Evolutionary conservation across 2,888 invertebrate species (phyloP).

Genomic region (Chromoteleia sp.): DNA sequence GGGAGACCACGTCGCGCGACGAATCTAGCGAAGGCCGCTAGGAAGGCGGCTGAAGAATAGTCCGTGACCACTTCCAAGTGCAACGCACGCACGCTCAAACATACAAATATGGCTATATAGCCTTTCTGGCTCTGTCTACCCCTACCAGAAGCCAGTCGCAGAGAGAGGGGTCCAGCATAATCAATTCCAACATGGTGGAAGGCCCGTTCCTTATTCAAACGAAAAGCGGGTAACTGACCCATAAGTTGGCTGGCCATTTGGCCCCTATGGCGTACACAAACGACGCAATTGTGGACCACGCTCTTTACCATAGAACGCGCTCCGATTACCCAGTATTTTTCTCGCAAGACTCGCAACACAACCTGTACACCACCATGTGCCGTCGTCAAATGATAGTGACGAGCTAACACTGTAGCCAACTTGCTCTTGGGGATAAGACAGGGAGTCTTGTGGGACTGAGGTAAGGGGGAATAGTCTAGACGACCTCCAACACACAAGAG

Average conservation of each 20-base stretch:
- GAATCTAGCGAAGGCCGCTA: slow-evolving; percentile 1
- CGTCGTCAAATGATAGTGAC: neutral
- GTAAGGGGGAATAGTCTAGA: neutral
- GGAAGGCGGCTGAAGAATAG: neutral
- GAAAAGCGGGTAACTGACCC: slow-evolving; percentile 5
- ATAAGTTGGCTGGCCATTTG: neutral
- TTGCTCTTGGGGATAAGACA: neutral
- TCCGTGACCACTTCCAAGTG: slow-evolving; percentile 12
- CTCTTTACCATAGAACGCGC: neutral
- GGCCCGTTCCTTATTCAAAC: neutral
- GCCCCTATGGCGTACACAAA: neutral
- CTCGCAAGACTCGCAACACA: neutral
- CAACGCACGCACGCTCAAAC: neutral
- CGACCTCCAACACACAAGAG: slow-evolving; percentile 6
- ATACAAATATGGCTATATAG: neutral
- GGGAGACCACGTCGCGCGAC: neutral
- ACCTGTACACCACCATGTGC: slow-evolving; percentile 4
- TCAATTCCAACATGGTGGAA: neutral
- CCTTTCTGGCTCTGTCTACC: neutral
- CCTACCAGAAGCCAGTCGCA: neutral
- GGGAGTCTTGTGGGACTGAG: neutral
- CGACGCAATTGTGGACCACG: neutral
- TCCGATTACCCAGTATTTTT: neutral
- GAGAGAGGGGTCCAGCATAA: neutral
- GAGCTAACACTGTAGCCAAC: too few species aligned